phyloP scores from a whole-genome alignment of 1,140 invertebrate genomes.

The Lethocerus indicus region DNA sequence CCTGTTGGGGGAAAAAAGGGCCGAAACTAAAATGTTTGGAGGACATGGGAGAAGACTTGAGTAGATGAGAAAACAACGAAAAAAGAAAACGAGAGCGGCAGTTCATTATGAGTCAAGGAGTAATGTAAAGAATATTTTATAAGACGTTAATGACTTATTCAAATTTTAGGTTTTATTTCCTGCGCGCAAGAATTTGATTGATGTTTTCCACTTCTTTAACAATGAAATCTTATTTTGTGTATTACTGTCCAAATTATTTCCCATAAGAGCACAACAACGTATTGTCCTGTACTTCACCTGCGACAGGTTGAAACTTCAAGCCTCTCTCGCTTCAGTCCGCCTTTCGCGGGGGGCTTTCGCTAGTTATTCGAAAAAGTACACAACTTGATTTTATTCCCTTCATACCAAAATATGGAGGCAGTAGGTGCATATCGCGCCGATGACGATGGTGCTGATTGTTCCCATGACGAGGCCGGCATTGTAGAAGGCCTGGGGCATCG shows the following conservation, averaged over 20 bases:
- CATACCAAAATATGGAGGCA: constrained; percentile 47
- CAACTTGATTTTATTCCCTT: constrained; percentile 4
- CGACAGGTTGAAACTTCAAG: background rate
- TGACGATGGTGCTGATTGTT: constrained; percentile 36
- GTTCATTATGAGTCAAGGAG: too few relatives aligned
- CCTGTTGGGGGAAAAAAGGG: too few relatives aligned
- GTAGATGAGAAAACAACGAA: too few relatives aligned
- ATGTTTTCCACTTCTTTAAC: background rate
- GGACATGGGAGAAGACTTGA: too few relatives aligned
- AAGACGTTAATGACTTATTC: too few relatives aligned
- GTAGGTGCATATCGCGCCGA: constrained; percentile 41
- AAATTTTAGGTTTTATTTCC: too few relatives aligned
- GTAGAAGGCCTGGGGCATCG: constrained; percentile 60
- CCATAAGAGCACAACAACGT: background rate
- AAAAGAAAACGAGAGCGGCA: too few relatives aligned
- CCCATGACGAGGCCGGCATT: constrained; percentile 44
- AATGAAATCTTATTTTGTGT: background rate
- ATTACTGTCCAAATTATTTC: background rate
- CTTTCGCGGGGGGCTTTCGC: background rate
- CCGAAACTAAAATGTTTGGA: too few relatives aligned
- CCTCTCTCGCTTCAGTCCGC: too few relatives aligned
- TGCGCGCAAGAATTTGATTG: too few relatives aligned
- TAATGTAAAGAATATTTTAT: too few relatives aligned
- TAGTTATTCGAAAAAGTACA: background rate
- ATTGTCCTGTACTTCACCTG: background rate